Evolutionary conservation across 2,797 vertebrate genomes (phyloP).

Genomic region (Ctenosaura bakeri): DNA sequence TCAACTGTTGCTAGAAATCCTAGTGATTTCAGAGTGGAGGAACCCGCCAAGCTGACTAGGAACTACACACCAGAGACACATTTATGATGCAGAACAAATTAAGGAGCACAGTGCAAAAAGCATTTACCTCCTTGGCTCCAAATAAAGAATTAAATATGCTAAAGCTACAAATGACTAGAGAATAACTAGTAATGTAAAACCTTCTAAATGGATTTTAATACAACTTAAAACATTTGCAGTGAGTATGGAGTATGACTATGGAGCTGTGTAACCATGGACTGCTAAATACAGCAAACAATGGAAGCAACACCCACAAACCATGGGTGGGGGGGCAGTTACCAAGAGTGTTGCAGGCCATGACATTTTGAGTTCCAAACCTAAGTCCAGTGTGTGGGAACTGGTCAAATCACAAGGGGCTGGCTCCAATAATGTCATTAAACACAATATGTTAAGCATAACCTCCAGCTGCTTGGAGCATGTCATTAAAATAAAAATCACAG

Average conservation of each 20-base stretch:
- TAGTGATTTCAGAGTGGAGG: not conserved
- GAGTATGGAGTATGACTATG: not conserved
- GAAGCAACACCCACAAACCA: no score
- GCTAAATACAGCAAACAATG: not conserved
- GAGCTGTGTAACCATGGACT: not conserved
- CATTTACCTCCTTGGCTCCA: conserved; percentile 2
- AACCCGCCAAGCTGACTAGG: not conserved
- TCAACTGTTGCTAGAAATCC: conserved; percentile 12
- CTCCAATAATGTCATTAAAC: no score
- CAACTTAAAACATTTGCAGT: not conserved
- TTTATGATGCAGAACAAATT: conserved; percentile 17
- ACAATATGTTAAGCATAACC: no score
- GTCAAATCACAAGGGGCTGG: no score
- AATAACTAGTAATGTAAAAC: not conserved
- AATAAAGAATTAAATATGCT: not conserved
- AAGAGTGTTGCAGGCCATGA: no score
- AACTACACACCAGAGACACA: not conserved
- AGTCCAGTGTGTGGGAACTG: no score
- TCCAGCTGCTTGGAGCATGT: no score
- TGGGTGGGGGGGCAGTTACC: no score
- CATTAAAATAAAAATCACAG: no score
- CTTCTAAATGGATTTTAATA: not conserved
- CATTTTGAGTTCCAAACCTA: no score
- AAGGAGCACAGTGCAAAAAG: not conserved
- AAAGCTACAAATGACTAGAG: not conserved